Conservation (phyloP, 1,140 invertebrate genomes). For the Hestina assimilis region DNA sequence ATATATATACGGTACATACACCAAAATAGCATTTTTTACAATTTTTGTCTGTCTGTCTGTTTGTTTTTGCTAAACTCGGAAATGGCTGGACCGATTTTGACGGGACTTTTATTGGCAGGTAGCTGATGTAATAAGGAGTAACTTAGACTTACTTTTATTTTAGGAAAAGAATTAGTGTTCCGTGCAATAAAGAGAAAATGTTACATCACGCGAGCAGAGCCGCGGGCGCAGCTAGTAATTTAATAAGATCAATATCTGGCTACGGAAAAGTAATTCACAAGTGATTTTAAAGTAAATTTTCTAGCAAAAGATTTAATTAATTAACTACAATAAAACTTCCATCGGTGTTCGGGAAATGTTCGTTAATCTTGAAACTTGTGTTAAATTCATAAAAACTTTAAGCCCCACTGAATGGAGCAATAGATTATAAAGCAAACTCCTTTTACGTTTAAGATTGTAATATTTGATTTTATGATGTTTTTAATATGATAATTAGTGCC, state of each 20-base stretch:
- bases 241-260: background rate
- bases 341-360: constrained; percentile 29
- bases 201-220: no score
- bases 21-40: no score
- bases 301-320: constrained; percentile 40
- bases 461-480: background rate
- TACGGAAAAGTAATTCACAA: background rate
- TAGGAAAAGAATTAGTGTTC: no score
- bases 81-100: no score
- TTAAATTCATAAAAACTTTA: constrained; percentile 60
- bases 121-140: no score
- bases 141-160: no score
- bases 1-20: no score
- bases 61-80: no score
- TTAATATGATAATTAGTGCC: background rate
- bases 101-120: no score
- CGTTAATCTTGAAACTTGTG: constrained; percentile 47
- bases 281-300: constrained; percentile 1
- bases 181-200: no score
- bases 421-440: constrained; percentile 46
- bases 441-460: constrained; percentile 49
- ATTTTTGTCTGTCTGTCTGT: no score
- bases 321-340: constrained; percentile 30
- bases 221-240: no score
- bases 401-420: constrained; percentile 29